phyloP scores from a whole-genome alignment of 2,888 invertebrate genomes.

The Apodemia duryi region DNA sequence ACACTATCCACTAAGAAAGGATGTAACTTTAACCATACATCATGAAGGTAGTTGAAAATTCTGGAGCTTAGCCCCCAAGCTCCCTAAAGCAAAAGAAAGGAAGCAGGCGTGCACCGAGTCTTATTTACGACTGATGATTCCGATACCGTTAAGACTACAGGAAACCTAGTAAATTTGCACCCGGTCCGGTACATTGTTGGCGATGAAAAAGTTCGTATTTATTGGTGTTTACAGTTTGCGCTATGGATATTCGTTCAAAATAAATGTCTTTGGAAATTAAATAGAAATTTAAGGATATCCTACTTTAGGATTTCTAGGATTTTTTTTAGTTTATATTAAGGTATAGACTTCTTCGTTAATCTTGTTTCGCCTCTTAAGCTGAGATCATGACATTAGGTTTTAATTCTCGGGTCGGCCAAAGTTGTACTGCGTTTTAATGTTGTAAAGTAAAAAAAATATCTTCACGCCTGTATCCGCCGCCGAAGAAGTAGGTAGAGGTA shows the following conservation, averaged over 20 bases:
- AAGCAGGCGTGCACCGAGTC: slow-evolving; percentile 56
- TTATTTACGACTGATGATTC: slow-evolving; percentile 71
- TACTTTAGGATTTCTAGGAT: neutral
- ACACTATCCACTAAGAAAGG: slow-evolving; percentile 21
- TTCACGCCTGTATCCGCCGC: too few species aligned
- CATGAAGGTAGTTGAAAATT: slow-evolving; percentile 39
- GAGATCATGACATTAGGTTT: too few species aligned
- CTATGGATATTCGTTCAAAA: neutral
- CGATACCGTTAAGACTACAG: slow-evolving; percentile 52
- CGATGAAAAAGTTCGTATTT: slow-evolving; percentile 26
- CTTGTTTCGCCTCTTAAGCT: too few species aligned
- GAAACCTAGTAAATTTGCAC: slow-evolving; percentile 53
- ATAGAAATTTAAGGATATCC: neutral
- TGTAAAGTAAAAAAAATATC: too few species aligned
- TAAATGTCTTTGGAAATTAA: neutral
- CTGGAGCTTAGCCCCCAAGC: slow-evolving; percentile 43
- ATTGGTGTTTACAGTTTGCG: slow-evolving; percentile 26
- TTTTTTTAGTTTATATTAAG: too few species aligned
- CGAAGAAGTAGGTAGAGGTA: too few species aligned
- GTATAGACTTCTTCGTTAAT: too few species aligned
- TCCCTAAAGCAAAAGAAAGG: slow-evolving; percentile 56
- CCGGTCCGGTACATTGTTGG: slow-evolving; percentile 39
- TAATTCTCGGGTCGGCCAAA: too few species aligned
- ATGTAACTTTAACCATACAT: slow-evolving; percentile 34
- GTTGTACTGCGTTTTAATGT: too few species aligned